phyloP scores from a whole-genome alignment of 1,140 invertebrate species.

The Camponotus floridanus region DNA sequence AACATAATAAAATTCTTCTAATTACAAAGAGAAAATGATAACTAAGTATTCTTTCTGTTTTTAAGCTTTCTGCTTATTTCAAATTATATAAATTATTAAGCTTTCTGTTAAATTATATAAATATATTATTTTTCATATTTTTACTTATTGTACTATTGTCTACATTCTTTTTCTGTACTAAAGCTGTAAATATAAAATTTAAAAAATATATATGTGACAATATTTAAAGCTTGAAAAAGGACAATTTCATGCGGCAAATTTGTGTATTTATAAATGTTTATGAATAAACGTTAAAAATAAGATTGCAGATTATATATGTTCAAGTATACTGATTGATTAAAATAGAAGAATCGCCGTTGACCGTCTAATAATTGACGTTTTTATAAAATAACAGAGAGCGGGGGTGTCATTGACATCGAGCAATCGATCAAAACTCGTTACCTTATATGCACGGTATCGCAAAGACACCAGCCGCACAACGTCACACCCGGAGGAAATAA shows the following conservation, averaged over 20 bases:
- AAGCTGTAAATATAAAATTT: neutral
- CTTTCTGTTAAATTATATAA: neutral
- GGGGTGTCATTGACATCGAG: slow-evolving; percentile 47
- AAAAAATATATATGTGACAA: neutral
- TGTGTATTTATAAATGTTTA: slow-evolving; percentile 10
- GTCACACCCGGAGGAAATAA: slow-evolving; percentile 50
- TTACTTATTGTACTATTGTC: neutral
- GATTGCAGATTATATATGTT: neutral
- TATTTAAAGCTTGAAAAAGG: neutral
- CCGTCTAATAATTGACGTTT: slow-evolving; percentile 2
- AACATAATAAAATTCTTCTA: neutral
- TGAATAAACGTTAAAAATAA: neutral
- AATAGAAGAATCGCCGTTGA: slow-evolving; percentile 8
- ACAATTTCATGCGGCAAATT: neutral
- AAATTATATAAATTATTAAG: neutral
- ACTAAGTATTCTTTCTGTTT: too few species aligned
- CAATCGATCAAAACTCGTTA: slow-evolving; percentile 61
- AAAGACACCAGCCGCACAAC: slow-evolving; percentile 42
- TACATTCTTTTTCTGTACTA: neutral
- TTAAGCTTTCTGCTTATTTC: neutral
- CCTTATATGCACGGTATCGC: slow-evolving; percentile 14
- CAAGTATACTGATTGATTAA: neutral
- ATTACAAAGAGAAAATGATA: neutral
- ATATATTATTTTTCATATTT: neutral
- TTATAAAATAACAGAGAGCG: slow-evolving; percentile 41